Conservation (phyloP, 2,888 invertebrate genomes). For the Agapostemon virescens region DNA sequence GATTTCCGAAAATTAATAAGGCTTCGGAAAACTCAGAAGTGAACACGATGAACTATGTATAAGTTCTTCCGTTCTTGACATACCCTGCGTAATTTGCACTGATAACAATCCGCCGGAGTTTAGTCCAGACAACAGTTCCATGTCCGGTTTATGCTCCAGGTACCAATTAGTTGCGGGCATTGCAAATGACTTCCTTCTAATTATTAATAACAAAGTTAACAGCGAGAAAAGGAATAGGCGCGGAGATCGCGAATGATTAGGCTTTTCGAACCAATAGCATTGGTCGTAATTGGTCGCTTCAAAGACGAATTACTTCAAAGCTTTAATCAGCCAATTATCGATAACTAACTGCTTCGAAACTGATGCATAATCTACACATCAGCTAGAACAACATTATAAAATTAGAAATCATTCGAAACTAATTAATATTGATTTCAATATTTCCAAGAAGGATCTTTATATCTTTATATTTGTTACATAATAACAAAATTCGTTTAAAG, state of each 20-base stretch:
- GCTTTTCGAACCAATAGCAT: conserved; percentile 54
- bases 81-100: conserved; percentile 31
- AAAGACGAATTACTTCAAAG: conserved; percentile 66
- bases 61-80: conserved; percentile 32
- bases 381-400: neutral
- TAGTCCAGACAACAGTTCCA: conserved; percentile 54
- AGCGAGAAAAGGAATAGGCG: conserved; percentile 55
- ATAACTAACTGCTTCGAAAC: conserved; percentile 3
- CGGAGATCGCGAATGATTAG: conserved; percentile 34
- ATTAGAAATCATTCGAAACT: neutral
- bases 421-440: neutral
- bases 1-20: conserved; percentile 24
- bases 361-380: neutral
- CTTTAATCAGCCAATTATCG: conserved; percentile 69
- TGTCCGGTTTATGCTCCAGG: conserved; percentile 70
- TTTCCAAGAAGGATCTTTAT: no score
- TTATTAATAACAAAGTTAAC: conserved; percentile 78
- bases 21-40: conserved; percentile 38
- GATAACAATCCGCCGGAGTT: conserved; percentile 61
- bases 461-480: no score
- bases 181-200: conserved; percentile 76
- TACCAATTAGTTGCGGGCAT: conserved; percentile 78
- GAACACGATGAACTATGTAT: conserved; percentile 35
- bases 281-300: conserved; percentile 67
- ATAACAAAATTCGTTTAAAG: neutral